Evolutionary conservation across 2,797 vertebrate species (phyloP), one percentile per base, ranked within the genome.

Genomic region (Tiaroga cobitis): DNA sequence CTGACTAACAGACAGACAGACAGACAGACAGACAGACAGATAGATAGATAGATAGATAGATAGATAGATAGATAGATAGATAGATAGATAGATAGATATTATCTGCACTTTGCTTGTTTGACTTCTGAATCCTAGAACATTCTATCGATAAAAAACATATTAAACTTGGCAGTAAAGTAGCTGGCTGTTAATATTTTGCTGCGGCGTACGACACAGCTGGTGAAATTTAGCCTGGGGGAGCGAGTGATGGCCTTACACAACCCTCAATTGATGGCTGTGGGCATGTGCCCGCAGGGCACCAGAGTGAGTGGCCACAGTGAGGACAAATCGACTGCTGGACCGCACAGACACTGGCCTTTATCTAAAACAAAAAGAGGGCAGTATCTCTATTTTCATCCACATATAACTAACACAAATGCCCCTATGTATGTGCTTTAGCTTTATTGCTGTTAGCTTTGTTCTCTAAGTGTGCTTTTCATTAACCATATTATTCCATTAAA

Each of bases 91-190:
- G 68, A 37, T 9, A 41, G 68, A 43, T n/a, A 18, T 29, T 29
- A 29, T 29, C 29, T 29, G 29, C 29, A 29, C 29, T 29, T 29
- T 29, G 29, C 29, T 29, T 29, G 29, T 29, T 29, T n/a, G n/a
- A n/a, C n/a, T n/a, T n/a, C n/a, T n/a, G n/a, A n/a, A n/a, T 29
- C 29, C 29, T 29, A 29, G 29, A 29, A 29, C 29, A 29, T 29
- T 29, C 29, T 29, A 29, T 29, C 29, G 29, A 29, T 29, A 75
- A 34, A 6, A 75, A 65, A 1, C 29, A 75, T 65, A 65, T 83
- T 75, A 65, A 46, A 83, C 26, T 75, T 83, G 81, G 72, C 32
- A 75, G 81, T 16, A 83, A 75, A 83, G 63, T 69, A 41, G 43
- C 61, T 68, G 61, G 61, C 43, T 68, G 73, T n/a, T 68, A 67